phyloP scores from a whole-genome alignment of 2,888 invertebrate species.

The Anoncus sp. region DNA sequence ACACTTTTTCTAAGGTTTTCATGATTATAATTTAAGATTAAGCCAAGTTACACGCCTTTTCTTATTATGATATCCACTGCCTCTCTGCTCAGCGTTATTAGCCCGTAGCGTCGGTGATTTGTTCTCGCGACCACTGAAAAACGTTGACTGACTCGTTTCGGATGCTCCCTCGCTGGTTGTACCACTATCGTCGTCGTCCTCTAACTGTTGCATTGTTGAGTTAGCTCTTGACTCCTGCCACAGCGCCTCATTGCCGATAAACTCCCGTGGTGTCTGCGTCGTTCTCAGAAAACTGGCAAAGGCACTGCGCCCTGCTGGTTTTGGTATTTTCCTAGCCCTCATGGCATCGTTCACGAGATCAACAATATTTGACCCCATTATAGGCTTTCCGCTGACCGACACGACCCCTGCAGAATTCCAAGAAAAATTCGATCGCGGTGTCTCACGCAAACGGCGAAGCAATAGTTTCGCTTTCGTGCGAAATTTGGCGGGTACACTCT shows the following conservation, averaged over 20 bases:
- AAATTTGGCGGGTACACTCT: constrained; percentile 27
- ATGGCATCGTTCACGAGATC: constrained; percentile 51
- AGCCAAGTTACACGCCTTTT: constrained; percentile 11
- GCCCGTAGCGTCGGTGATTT: too few relatives aligned
- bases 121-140: too few relatives aligned
- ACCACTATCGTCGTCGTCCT: constrained; percentile 5
- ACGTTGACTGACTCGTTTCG: too few relatives aligned
- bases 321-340: constrained; percentile 20
- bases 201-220: constrained; percentile 24
- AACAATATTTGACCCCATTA: constrained; percentile 49
- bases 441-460: constrained; percentile 8
- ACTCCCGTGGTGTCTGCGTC: constrained; percentile 28
- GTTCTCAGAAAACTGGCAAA: constrained; percentile 38
- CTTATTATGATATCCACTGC: background rate
- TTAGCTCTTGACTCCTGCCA: constrained; percentile 34
- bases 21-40: constrained; percentile 5
- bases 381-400: constrained; percentile 12
- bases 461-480: constrained; percentile 38
- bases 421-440: constrained; percentile 1
- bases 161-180: too few relatives aligned
- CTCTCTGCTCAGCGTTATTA: too few relatives aligned
- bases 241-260: constrained; percentile 23
- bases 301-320: too few relatives aligned
- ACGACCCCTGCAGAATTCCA: constrained; percentile 20
- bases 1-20: constrained; percentile 8